phyloP scores from a whole-genome alignment of 2,113 vertebrate species.

The Cynopterus brachyotis region DNA sequence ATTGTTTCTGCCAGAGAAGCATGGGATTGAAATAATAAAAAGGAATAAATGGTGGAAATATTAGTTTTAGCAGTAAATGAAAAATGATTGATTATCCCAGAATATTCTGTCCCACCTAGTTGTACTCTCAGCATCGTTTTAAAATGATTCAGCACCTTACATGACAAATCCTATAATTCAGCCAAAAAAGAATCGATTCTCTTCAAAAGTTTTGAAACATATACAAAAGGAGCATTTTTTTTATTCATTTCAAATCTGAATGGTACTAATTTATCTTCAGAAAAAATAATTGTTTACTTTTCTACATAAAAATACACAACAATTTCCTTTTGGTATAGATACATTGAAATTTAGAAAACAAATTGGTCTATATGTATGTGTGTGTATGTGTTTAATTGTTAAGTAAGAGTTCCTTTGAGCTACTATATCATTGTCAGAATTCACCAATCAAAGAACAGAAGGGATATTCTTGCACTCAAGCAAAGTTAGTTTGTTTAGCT shows the following conservation, averaged over 20 bases:
- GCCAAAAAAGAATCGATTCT: not conserved
- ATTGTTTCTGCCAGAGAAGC: not conserved
- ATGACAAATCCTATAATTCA: not conserved
- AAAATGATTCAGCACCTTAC: not conserved
- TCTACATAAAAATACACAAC: not conserved
- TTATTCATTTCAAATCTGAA: constrained; percentile 34
- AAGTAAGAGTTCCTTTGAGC: not conserved
- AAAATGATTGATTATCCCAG: not conserved
- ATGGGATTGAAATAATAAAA: constrained; percentile 1
- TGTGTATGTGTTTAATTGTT: not conserved
- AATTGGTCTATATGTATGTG: not conserved
- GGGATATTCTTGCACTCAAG: not conserved
- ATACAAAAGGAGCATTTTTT: not conserved
- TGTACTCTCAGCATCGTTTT: not conserved
- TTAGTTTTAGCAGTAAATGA: not conserved
- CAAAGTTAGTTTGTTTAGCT: not conserved
- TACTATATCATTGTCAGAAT: not conserved
- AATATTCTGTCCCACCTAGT: not conserved
- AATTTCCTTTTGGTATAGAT: not conserved
- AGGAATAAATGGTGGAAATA: constrained; percentile 23
- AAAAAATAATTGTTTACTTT: not conserved
- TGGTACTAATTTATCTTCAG: not conserved
- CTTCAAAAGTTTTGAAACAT: not conserved
- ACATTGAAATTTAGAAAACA: not conserved
- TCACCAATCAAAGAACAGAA: not conserved